phyloP scores from a whole-genome alignment of 2,113 vertebrate genomes.

The Leucoraja erinaceus region DNA sequence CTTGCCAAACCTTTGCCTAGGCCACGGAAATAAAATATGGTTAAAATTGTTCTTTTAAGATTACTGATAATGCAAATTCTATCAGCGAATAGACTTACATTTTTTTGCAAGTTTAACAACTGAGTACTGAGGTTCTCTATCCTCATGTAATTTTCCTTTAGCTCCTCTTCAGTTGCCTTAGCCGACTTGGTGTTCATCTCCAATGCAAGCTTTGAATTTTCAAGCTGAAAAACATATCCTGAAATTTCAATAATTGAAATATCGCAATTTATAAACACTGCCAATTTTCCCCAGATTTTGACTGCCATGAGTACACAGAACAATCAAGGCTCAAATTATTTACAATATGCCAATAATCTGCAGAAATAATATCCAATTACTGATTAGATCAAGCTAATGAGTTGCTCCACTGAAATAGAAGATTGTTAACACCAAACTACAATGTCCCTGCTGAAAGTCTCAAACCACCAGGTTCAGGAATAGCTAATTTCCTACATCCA shows the following conservation, averaged over 20 bases:
- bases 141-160: constrained; percentile 66
- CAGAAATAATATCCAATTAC: not conserved
- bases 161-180: constrained; percentile 69
- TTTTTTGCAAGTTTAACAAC: constrained; percentile 70
- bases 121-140: constrained; percentile 71
- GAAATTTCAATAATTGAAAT: not conserved
- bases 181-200: constrained; percentile 72
- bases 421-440: not conserved
- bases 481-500: too few species aligned
- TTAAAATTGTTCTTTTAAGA: not conserved
- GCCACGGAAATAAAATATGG: constrained; percentile 27
- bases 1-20: constrained; percentile 70
- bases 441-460: too few species aligned
- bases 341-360: not conserved
- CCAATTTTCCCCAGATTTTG: not conserved
- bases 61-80: not conserved
- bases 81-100: constrained; percentile 52
- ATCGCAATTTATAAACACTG: not conserved
- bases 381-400: not conserved
- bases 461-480: too few species aligned
- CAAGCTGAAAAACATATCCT: constrained; percentile 57
- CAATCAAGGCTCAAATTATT: not conserved
- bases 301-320: not conserved
- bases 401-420: not conserved
- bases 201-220: constrained; percentile 65